Evolutionary conservation across 2,113 vertebrate species (phyloP).

Genomic region (Echinops telfairi): DNA sequence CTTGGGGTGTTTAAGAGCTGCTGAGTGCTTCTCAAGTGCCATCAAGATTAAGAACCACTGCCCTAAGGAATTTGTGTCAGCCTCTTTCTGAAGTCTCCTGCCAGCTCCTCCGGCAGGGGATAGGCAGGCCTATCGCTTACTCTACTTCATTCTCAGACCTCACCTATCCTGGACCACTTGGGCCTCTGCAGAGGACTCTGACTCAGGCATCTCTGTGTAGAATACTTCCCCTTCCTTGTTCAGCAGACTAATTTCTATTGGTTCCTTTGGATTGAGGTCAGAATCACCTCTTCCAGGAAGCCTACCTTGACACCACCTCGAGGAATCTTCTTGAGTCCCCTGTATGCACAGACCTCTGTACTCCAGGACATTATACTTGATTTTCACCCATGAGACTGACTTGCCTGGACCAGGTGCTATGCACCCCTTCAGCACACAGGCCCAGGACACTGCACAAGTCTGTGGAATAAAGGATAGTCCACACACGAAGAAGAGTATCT

Average conservation of each 20-base stretch:
- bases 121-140: neutral
- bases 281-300: neutral
- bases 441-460: neutral
- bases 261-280: neutral
- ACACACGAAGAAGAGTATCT: neutral
- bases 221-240: neutral
- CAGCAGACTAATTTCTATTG: neutral
- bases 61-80: neutral
- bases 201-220: neutral
- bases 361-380: neutral
- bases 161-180: too few relatives aligned
- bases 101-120: neutral
- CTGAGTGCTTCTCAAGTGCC: slow-evolving; percentile 13
- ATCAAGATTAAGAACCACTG: slow-evolving; percentile 31
- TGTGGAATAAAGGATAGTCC: neutral
- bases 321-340: neutral
- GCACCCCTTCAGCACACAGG: neutral
- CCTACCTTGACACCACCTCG: neutral
- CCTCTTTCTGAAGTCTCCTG: neutral
- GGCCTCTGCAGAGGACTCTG: neutral
- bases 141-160: neutral
- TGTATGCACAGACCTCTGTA: neutral
- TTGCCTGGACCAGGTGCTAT: neutral
- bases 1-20: slow-evolving; percentile 11
- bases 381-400: neutral